Evolutionary conservation across 2,888 invertebrate species (phyloP).

Genomic region (Pandemis cinnamomeana): DNA sequence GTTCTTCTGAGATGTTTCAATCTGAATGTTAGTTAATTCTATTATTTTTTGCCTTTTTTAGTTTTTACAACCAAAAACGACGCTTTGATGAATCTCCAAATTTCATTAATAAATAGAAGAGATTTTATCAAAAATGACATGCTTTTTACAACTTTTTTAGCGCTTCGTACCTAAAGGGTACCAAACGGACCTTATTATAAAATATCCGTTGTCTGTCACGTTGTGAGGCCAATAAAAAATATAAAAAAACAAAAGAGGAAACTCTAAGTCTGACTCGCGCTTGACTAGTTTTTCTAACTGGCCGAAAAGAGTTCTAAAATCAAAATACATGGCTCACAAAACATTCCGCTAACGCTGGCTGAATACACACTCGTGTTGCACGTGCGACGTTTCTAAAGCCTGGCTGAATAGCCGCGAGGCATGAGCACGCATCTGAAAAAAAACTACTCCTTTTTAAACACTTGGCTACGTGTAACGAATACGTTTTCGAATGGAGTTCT

Average conservation of each 20-base stretch:
- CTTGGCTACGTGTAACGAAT: slow-evolving; percentile 34
- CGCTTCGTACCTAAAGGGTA: too few relatives aligned
- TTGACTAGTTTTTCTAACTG: slow-evolving; percentile 3
- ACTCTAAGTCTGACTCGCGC: too few relatives aligned
- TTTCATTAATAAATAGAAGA: too few relatives aligned
- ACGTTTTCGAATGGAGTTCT: slow-evolving; percentile 41
- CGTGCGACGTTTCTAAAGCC: slow-evolving; percentile 49
- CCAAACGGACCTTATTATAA: too few relatives aligned
- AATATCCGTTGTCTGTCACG: too few relatives aligned
- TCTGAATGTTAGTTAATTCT: slow-evolving; percentile 4
- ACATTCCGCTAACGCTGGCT: slow-evolving; percentile 51
- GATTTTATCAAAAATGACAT: too few relatives aligned
- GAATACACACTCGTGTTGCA: slow-evolving; percentile 56
- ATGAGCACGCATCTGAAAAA: slow-evolving; percentile 54
- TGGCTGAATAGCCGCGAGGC: slow-evolving; percentile 57
- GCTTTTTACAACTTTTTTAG: too few relatives aligned
- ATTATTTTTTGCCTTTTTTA: not conserved
- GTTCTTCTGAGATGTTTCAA: not conserved
- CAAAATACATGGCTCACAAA: not conserved
- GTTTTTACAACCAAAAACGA: too few relatives aligned
- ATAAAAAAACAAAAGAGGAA: too few relatives aligned
- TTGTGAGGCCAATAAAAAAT: too few relatives aligned
- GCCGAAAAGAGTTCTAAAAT: slow-evolving; percentile 3
- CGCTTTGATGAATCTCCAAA: too few relatives aligned
- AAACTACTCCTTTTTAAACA: slow-evolving; percentile 49